Percentiles rank a stretch among this genome's conserved stretches.
phyloP scores from a whole-genome alignment of 2,888 invertebrate species.

The Amphimallon solstitiale region DNA sequence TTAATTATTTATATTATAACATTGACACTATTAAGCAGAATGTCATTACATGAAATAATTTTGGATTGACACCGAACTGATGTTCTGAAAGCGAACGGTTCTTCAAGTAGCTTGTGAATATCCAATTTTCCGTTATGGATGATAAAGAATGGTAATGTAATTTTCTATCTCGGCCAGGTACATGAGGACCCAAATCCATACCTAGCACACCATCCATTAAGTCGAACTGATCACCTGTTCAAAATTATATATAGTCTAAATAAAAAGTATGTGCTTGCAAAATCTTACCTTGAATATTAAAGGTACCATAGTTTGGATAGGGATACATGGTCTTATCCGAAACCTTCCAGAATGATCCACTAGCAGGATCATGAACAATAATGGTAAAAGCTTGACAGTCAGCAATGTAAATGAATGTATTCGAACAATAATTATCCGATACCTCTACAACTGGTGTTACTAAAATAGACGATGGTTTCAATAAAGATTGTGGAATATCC shows the following conservation, averaged over 20 bases:
- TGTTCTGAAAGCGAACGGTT: slow-evolving; percentile 66
- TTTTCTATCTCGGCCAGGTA: slow-evolving; percentile 65
- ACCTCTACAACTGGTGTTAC: slow-evolving; percentile 75
- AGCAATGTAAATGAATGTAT: slow-evolving; percentile 75
- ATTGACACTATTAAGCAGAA: background rate
- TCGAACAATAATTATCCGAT: slow-evolving; percentile 65
- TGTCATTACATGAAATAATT: slow-evolving; percentile 67
- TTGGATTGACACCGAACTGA: slow-evolving; percentile 65
- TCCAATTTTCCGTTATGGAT: slow-evolving; percentile 73
- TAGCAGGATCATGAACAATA: slow-evolving; percentile 71
- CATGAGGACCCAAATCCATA: slow-evolving; percentile 71
- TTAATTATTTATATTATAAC: too few relatives aligned
- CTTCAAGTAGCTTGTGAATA: slow-evolving; percentile 70
- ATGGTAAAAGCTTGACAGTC: slow-evolving; percentile 73
- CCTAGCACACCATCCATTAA: slow-evolving; percentile 80
- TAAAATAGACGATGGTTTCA: slow-evolving; percentile 66
- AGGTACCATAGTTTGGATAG: slow-evolving; percentile 71
- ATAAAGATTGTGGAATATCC: slow-evolving; percentile 66
- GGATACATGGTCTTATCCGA: slow-evolving; percentile 74
- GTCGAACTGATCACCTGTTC: slow-evolving; percentile 71
- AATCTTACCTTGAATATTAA: slow-evolving; percentile 69
- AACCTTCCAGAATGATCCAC: slow-evolving; percentile 71
- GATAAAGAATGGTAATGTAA: slow-evolving; percentile 78
- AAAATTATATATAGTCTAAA: slow-evolving; percentile 35
- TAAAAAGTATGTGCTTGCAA: background rate